A percentile compares a stretch with the other conserved stretches of the same genome.
Conservation (phyloP, 1,140 invertebrate species). For the Drosophila athabasca region DNA sequence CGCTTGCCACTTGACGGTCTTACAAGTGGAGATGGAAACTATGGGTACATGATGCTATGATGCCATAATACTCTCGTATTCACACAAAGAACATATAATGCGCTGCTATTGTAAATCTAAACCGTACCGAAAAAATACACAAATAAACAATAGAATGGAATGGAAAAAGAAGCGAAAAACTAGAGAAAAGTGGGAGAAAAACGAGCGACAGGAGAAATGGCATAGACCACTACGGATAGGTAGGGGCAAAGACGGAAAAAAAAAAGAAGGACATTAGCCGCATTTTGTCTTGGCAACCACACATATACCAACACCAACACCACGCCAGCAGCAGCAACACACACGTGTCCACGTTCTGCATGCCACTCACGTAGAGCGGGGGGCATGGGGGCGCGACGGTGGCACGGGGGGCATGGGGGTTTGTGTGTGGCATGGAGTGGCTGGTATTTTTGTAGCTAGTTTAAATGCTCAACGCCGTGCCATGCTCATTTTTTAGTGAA, state of each 20-base stretch:
- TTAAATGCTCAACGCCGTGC: slow-evolving; percentile 80
- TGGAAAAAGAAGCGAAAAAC: too few relatives aligned
- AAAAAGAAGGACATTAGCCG: slow-evolving; percentile 76
- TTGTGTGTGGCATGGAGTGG: slow-evolving; percentile 40
- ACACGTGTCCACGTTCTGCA: slow-evolving; percentile 65
- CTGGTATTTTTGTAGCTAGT: slow-evolving; percentile 80
- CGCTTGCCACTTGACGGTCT: too few relatives aligned
- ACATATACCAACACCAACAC: slow-evolving; percentile 30
- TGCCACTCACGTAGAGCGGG: slow-evolving; percentile 39
- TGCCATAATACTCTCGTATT: too few relatives aligned
- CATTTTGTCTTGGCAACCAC: slow-evolving; percentile 75
- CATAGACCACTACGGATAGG: slow-evolving; percentile 1
- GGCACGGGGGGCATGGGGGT: slow-evolving; percentile 13
- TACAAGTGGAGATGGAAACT: too few relatives aligned
- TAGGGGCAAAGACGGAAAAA: background rate
- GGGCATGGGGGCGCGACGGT: background rate
- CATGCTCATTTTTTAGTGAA: slow-evolving; percentile 82
- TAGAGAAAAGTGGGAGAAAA: slow-evolving; percentile 5
- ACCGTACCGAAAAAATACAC: too few relatives aligned
- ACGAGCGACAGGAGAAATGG: slow-evolving; percentile 9
- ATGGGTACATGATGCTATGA: too few relatives aligned
- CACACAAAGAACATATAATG: too few relatives aligned
- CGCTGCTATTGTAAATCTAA: too few relatives aligned
- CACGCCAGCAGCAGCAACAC: slow-evolving; percentile 15
- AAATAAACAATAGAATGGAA: too few relatives aligned